These are phyloP conservation scores for Drosophila sechellia DNA, from an alignment of 1,140 invertebrate species.

Conservation along the genomic window DNA sequence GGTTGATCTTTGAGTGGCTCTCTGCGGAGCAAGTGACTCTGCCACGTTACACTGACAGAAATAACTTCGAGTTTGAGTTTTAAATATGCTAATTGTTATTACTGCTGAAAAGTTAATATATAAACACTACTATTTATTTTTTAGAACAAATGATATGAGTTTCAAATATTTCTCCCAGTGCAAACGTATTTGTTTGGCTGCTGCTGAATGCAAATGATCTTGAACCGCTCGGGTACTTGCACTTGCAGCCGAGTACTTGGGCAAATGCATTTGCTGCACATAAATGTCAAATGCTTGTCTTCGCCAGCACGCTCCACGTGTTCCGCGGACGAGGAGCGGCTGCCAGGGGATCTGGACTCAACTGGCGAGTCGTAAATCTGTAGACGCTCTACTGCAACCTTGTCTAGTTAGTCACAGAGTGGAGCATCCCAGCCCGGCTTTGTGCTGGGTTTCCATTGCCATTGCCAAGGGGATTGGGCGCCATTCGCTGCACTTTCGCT, in stretches of 20 bases:
- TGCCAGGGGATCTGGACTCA: conserved; percentile 5
- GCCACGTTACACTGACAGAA: conserved; percentile 1
- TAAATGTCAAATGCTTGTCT: conserved; percentile 80
- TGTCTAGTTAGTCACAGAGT: conserved; percentile 44
- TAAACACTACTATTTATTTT: too few species aligned
- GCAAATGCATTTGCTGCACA: conserved; percentile 71
- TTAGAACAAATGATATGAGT: too few species aligned
- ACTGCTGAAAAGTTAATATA: too few species aligned
- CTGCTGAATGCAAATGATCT: conserved; percentile 72
- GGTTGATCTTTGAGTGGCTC: conserved; percentile 43
- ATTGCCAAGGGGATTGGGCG: conserved; percentile 8
- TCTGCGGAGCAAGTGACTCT: conserved; percentile 16
- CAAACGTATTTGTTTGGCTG: conserved; percentile 28
- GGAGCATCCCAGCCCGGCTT: conserved; percentile 31
- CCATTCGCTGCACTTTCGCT: conserved; percentile 56
- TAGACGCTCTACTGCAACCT: conserved; percentile 46
- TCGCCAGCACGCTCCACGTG: conserved; percentile 67
- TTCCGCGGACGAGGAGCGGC: conserved; percentile 1
- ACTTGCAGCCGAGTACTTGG: conserved; percentile 49
- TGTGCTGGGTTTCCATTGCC: conserved; percentile 6
- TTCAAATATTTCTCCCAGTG: conserved; percentile 14
- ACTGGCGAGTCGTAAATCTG: conserved; percentile 67
- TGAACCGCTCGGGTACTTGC: conserved; percentile 59
- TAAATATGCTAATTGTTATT: too few species aligned
- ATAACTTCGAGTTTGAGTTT: too few species aligned